A percentile compares a stretch with the other conserved stretches of the same genome.
phyloP scores from a whole-genome alignment of 1,140 invertebrate species.

The Drosophila varians region DNA sequence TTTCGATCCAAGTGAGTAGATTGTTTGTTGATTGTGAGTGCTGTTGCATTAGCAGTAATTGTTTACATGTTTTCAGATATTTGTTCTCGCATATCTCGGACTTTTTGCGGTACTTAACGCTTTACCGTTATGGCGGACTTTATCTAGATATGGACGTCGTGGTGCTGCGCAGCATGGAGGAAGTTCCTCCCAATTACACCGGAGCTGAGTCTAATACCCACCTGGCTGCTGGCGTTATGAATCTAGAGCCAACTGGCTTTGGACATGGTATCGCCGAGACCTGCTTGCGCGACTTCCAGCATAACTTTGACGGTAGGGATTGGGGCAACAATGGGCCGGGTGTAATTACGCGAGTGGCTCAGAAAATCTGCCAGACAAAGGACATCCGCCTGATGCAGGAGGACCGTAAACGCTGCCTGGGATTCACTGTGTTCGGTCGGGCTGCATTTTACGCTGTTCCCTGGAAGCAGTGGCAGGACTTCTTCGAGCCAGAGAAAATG shows the following conservation, averaged over 20 bases:
- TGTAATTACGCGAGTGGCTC: slow-evolving; percentile 88
- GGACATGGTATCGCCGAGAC: slow-evolving; percentile 86
- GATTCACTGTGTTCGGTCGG: slow-evolving; percentile 87
- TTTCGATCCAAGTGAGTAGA: slow-evolving; percentile 84
- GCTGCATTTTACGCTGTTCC: slow-evolving; percentile 88
- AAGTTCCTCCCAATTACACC: slow-evolving; percentile 86
- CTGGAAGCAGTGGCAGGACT: slow-evolving; percentile 86
- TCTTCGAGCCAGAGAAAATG: slow-evolving; percentile 85
- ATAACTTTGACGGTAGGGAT: slow-evolving; percentile 86
- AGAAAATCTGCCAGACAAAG: slow-evolving; percentile 86
- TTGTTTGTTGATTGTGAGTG: neutral
- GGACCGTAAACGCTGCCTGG: slow-evolving; percentile 85
- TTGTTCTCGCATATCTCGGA: slow-evolving; percentile 87
- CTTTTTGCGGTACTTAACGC: slow-evolving; percentile 88
- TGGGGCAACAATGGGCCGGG: slow-evolving; percentile 91
- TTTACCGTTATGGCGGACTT: slow-evolving; percentile 91
- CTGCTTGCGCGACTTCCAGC: slow-evolving; percentile 86
- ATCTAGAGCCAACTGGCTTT: slow-evolving; percentile 85
- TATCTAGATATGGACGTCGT: slow-evolving; percentile 92
- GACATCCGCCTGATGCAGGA: slow-evolving; percentile 86
- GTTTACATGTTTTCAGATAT: slow-evolving; percentile 43
- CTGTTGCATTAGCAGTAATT: no score
- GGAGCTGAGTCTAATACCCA: slow-evolving; percentile 86
- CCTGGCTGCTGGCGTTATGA: slow-evolving; percentile 88
- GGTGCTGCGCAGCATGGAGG: slow-evolving; percentile 86